These are phyloP conservation scores for Prolemur simus DNA, from an alignment of 2,113 vertebrate genomes.

Conservation along the genomic window DNA sequence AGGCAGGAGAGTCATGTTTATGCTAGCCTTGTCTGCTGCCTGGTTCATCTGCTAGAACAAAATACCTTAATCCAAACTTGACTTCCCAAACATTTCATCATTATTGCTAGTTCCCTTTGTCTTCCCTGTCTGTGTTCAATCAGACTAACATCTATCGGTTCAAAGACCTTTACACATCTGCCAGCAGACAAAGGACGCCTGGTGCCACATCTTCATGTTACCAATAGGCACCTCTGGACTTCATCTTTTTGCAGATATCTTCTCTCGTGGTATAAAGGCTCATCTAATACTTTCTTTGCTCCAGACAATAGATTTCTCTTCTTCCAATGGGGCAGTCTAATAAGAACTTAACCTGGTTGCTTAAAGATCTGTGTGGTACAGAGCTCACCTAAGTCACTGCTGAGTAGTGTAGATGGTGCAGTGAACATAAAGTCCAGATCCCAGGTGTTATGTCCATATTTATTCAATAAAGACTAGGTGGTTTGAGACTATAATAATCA, in stretches of 20 bases:
- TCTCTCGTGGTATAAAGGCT: neutral
- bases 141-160: conserved; percentile 69
- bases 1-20: conserved; percentile 52
- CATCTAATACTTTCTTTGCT: conserved; percentile 12
- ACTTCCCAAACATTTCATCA: conserved; percentile 70
- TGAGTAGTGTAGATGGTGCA: neutral
- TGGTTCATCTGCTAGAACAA: conserved; percentile 70
- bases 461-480: conserved; percentile 59
- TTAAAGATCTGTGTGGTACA: neutral
- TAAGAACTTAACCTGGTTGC: neutral
- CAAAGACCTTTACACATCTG: conserved; percentile 52
- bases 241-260: neutral
- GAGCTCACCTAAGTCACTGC: neutral
- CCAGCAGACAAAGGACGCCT: conserved; percentile 42
- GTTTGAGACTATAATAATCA: conserved; percentile 41
- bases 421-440: neutral
- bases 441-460: neutral
- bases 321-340: neutral
- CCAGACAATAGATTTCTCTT: conserved; percentile 1
- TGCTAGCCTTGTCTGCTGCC: conserved; percentile 56
- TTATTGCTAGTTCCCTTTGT: conserved; percentile 60
- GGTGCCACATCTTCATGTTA: neutral
- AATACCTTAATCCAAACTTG: conserved; percentile 69
- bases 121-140: conserved; percentile 64
- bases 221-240: neutral